Percentiles rank a stretch among this genome's conserved stretches.
phyloP scores from a whole-genome alignment of 2,888 invertebrate species.

The Harpagoxenus sublaevis region DNA sequence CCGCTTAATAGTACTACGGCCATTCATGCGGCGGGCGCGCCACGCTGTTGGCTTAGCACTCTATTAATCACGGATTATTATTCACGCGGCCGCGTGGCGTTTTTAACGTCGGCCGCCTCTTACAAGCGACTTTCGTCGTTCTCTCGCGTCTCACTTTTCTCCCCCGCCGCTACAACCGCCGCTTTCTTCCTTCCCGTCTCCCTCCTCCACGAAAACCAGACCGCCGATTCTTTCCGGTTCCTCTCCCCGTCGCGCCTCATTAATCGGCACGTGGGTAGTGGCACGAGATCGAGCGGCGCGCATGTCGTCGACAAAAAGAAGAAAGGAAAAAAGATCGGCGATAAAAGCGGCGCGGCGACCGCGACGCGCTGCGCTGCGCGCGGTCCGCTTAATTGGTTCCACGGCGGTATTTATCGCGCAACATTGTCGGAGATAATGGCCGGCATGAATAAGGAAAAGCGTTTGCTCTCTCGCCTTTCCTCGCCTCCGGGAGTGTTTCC shows the following conservation, averaged over 20 bases:
- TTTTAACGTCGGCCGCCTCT: conserved; percentile 72
- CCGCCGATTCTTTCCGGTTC: conserved; percentile 67
- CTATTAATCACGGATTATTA: conserved; percentile 84
- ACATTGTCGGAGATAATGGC: conserved; percentile 50
- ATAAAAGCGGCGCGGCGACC: conserved; percentile 34
- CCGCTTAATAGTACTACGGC: conserved; percentile 80
- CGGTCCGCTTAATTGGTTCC: conserved; percentile 68
- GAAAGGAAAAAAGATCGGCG: conserved; percentile 34
- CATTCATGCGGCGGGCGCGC: conserved; percentile 80
- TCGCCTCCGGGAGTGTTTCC: conserved; percentile 33
- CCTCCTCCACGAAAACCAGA: conserved; percentile 29
- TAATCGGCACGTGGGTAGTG: conserved; percentile 69
- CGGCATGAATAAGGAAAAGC: conserved; percentile 43
- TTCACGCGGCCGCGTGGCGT: conserved; percentile 78
- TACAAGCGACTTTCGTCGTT: conserved; percentile 73
- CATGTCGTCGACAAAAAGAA: conserved; percentile 27
- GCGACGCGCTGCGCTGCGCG: conserved; percentile 32
- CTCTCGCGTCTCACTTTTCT: conserved; percentile 52
- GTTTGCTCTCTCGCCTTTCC: conserved; percentile 23
- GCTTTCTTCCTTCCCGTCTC: conserved; percentile 24
- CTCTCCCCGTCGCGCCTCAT: conserved; percentile 69
- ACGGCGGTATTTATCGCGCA: conserved; percentile 56
- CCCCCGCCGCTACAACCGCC: conserved; percentile 36
- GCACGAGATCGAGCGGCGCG: conserved; percentile 59
- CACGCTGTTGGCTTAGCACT: conserved; percentile 81